Base-by-base conservation (phyloP, 2,888 invertebrate species). In the Heliconius sara region DNA sequence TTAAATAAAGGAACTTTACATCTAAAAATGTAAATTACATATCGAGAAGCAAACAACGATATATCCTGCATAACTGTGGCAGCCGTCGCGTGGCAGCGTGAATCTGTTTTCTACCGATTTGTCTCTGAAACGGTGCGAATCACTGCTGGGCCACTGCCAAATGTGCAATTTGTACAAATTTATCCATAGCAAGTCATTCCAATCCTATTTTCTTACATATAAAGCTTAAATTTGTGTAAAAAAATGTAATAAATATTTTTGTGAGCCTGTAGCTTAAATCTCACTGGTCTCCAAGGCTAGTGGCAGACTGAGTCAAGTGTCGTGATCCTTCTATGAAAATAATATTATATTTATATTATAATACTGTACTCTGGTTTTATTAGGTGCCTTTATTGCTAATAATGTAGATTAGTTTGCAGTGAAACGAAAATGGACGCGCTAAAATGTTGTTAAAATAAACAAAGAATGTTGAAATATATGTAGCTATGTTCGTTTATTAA, bases 31-130 rank as follows among this genome's bases (percentile, higher is more conserved):
- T 79, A 81, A 70, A 77, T 81, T 74, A 78, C 78, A 77, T 83
- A 82, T 82, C 78, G 78, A 47, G 68, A 57, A 75, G 78, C 79
- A 83, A 84, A 82, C 81, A 80, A 80, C 89, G 87, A 91, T 81
- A 83, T 79, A 81, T 80, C 82, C 78, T 86, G 68, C 67, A 78
- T 78, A 78, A 78, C 78, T 74, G 81, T 84, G 83, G 81, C 77
- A 82, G 87, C 87, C 86, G 84, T 86, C 91, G 92, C 91, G 92
- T 91, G 90, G 92, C 87, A 88, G 91, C 89, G 90, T 89, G 91
- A 94, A 94, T 93, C 93, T 94, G 94, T 94, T 93, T 93, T 93
- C 93, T 91, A 91, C 89, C 94, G 94, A 95, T 94, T 94, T 95
- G 94, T 94, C 94, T 92, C 90, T 88, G 87, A 90, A 91, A 91